phyloP scores from a whole-genome alignment of 2,797 vertebrate genomes.

The Gadopsis marmoratus region DNA sequence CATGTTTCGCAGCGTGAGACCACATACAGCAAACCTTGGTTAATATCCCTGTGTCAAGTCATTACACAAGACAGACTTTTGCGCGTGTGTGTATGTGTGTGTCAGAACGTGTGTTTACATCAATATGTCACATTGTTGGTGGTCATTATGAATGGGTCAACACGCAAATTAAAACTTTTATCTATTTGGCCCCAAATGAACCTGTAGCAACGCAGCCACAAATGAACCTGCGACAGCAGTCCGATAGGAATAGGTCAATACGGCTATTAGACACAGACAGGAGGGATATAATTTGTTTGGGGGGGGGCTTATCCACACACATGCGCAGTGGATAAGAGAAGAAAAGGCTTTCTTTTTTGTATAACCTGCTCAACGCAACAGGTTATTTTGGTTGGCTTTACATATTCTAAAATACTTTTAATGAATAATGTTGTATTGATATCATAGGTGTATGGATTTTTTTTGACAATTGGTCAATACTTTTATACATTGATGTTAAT shows the following conservation, averaged over 20 bases:
- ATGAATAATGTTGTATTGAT: not conserved
- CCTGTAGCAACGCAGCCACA: not conserved
- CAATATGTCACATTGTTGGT: not conserved
- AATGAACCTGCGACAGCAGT: constrained; percentile 3
- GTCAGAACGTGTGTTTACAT: constrained; percentile 6
- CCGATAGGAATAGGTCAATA: constrained; percentile 15
- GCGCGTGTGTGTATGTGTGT: not conserved
- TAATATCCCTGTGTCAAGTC: not conserved
- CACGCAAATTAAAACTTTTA: not conserved
- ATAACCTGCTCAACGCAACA: not conserved
- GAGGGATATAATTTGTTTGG: constrained; percentile 40
- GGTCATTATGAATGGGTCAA: constrained; percentile 11
- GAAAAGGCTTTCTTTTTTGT: not conserved
- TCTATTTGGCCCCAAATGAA: not conserved
- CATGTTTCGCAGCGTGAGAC: not conserved
- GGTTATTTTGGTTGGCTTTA: not conserved
- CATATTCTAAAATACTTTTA: constrained; percentile 2
- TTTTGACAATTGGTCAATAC: not conserved
- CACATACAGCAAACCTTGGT: not conserved
- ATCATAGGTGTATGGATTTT: not conserved
- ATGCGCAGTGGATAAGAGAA: not conserved
- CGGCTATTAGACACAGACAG: constrained; percentile 35
- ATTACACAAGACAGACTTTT: not conserved
- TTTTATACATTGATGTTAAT: not conserved
- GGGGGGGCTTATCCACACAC: not conserved